Base-by-base conservation (phyloP, 1,140 invertebrate species). In the Zaprionus kolodkinae region DNA sequence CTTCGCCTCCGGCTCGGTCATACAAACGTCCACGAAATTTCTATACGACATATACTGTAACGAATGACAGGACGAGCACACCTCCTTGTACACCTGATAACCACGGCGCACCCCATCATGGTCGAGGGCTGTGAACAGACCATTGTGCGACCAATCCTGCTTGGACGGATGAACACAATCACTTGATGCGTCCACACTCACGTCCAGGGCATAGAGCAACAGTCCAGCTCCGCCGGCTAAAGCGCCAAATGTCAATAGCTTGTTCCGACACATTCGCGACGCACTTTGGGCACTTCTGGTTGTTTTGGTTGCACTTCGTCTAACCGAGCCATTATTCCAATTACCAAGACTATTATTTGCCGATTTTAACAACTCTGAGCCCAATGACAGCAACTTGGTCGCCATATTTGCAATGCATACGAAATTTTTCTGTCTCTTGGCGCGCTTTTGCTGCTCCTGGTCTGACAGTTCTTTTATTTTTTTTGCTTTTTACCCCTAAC, bases 81-180 rank as follows among this genome's bases (percentile, higher is more conserved):
- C 99, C 93, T 99, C 98, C 93, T 99, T 99, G 93, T 99, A 99
- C 0, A 99, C 99, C 94, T 98, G 96, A 93, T 98, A 99, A 35
- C 99, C 99, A 91, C 99, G 95, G 59, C 99, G 96, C 66, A 99
- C 94, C 82, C 95, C 95, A 78, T 68, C 88, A 94, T 97, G 96
- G 93, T 99, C 98, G 55, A 98, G 92, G 33, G 97, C 95, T 25
- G 94, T 93, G 72, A 98, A 94, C 13, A 94, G 77, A 33, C 97
- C 96, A 61, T 94, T 93, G 83, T 99, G 98, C 54, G 90, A 94
- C 98, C 98, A 99, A 7, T 96, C 95, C 88, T 96, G 95, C 10
- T 95, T 94, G 3, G 96, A 95, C 17, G 97, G 94, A 93, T 98
- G 97, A 30, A 98, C 95, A 77, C 96, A 95, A 33, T 96, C 91